Evolutionary conservation across 2,888 invertebrate genomes (phyloP).

Genomic region (Eristalinus sepulchralis): DNA sequence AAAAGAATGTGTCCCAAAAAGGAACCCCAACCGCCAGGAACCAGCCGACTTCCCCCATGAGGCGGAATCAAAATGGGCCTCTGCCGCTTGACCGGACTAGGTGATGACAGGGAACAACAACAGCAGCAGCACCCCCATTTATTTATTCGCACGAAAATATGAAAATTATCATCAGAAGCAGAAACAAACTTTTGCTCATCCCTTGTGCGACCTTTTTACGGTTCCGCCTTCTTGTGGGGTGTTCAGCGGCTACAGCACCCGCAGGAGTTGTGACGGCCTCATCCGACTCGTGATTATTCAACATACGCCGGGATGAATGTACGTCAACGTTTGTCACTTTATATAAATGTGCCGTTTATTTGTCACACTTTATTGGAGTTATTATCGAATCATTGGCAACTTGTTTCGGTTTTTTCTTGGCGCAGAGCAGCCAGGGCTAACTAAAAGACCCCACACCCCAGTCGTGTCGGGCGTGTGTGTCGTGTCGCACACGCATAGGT

Average conservation of each 20-base stretch:
- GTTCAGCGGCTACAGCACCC: not conserved
- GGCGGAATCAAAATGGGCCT: not conserved
- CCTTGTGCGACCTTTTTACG: slow-evolving; percentile 25
- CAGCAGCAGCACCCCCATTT: slow-evolving; percentile 36
- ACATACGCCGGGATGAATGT: slow-evolving; percentile 45
- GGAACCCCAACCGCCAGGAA: not conserved
- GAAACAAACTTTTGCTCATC: slow-evolving; percentile 36
- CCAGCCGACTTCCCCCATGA: not conserved
- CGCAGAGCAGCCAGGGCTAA: slow-evolving; percentile 11
- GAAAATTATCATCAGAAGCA: slow-evolving; percentile 60
- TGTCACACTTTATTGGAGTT: slow-evolving; percentile 69
- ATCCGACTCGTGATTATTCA: slow-evolving; percentile 32
- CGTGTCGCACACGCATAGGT: slow-evolving; percentile 47
- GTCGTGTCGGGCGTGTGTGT: slow-evolving; percentile 9
- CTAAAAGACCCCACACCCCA: slow-evolving; percentile 29
- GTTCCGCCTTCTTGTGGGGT: not conserved
- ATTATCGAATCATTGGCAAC: slow-evolving; percentile 65
- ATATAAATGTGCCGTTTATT: slow-evolving; percentile 64
- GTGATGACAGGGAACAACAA: not conserved
- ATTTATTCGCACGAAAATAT: slow-evolving; percentile 65
- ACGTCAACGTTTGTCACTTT: slow-evolving; percentile 64
- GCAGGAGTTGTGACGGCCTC: slow-evolving; percentile 2
- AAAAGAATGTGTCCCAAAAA: slow-evolving; percentile 1
- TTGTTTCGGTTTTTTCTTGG: slow-evolving; percentile 10
- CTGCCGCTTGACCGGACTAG: not conserved